Percentiles rank a stretch among this genome's conserved stretches.
phyloP scores from a whole-genome alignment of 1,140 invertebrate species.

The Trachelipus rathkii region DNA sequence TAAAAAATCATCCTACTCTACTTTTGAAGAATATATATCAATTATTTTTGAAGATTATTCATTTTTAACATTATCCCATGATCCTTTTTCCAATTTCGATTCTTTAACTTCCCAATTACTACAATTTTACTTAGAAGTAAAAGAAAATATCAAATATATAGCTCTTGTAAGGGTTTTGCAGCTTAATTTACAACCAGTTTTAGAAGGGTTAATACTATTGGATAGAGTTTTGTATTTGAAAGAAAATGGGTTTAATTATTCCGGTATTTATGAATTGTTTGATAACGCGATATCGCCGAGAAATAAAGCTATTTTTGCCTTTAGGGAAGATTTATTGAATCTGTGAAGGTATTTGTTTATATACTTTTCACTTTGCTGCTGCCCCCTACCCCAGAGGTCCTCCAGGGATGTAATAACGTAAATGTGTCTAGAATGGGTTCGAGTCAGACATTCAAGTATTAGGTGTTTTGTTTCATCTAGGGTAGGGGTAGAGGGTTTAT shows the following conservation, averaged over 20 bases:
- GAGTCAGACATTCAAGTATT: too few relatives aligned
- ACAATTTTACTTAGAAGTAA: neutral
- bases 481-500: too few relatives aligned
- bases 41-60: slow-evolving; percentile 27
- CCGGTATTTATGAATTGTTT: neutral
- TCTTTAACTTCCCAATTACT: neutral
- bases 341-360: too few relatives aligned
- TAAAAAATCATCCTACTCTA: neutral
- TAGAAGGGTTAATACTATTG: neutral
- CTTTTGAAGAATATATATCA: slow-evolving; percentile 6
- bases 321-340: neutral
- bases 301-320: neutral
- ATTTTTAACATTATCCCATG: neutral
- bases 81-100: neutral
- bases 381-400: too few relatives aligned
- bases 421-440: too few relatives aligned
- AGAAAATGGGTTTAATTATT: neutral
- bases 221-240: slow-evolving; percentile 4
- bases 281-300: neutral
- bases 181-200: neutral
- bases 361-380: too few relatives aligned
- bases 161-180: neutral
- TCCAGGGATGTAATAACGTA: too few relatives aligned
- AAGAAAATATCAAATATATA: neutral
- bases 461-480: too few relatives aligned